Percentiles rank a stretch among this genome's conserved stretches.
phyloP scores from a whole-genome alignment of 1,140 invertebrate genomes.

The Hydropsyche tenuis region DNA sequence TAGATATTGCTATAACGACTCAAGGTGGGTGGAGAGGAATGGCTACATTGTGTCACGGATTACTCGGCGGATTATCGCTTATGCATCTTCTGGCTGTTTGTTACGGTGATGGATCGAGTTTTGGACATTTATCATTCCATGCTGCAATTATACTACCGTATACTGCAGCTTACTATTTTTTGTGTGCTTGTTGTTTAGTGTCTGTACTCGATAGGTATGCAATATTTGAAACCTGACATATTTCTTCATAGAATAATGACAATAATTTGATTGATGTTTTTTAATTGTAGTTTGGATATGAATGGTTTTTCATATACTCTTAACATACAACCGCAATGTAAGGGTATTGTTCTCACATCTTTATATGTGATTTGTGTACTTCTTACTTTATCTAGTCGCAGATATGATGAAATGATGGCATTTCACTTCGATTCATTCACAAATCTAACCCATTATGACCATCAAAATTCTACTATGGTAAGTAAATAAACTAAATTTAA shows the following conservation, averaged over 20 bases:
- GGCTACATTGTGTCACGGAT: slow-evolving; percentile 57
- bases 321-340: slow-evolving; percentile 57
- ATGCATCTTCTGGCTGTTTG: slow-evolving; percentile 60
- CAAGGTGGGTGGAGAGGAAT: slow-evolving; percentile 59
- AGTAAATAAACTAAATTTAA: not conserved
- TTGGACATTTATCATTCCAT: slow-evolving; percentile 61
- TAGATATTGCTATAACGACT: slow-evolving; percentile 57
- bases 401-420: slow-evolving; percentile 61
- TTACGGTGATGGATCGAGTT: slow-evolving; percentile 58
- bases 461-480: slow-evolving; percentile 37
- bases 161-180: slow-evolving; percentile 60
- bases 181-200: slow-evolving; percentile 59
- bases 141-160: slow-evolving; percentile 61
- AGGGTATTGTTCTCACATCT: slow-evolving; percentile 57
- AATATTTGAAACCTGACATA: not conserved
- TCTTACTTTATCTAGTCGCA: slow-evolving; percentile 57
- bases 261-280: slow-evolving; percentile 4
- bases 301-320: slow-evolving; percentile 27
- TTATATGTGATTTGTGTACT: slow-evolving; percentile 59
- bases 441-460: slow-evolving; percentile 37
- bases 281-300: slow-evolving; percentile 42
- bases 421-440: slow-evolving; percentile 54
- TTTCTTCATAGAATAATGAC: too few relatives aligned
- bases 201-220: slow-evolving; percentile 60
- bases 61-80: slow-evolving; percentile 57